These are phyloP conservation scores for Halocynthia roretzi DNA, from an alignment of 23 tunicate genomes.

Conservation along the genomic window DNA sequence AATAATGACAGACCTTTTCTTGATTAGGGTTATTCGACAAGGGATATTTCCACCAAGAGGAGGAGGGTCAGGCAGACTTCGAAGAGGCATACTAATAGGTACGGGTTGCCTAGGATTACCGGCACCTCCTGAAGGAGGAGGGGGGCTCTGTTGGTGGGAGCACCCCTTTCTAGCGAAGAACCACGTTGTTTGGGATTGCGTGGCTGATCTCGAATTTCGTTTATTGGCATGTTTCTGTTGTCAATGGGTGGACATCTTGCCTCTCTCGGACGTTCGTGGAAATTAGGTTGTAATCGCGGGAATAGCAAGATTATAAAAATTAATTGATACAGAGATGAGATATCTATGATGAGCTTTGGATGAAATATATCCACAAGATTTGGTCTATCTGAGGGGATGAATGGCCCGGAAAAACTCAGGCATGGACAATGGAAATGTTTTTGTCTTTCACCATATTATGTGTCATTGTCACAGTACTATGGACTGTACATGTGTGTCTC, in stretches of 20 bases:
- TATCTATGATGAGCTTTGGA: no score
- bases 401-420: no score
- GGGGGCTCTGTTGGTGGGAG: conserved; percentile 21
- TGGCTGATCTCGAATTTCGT: conserved; percentile 11
- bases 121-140: conserved; percentile 34
- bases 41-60: background rate
- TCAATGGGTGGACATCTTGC: conserved; percentile 40
- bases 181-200: conserved; percentile 33
- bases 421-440: no score
- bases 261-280: background rate
- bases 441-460: no score
- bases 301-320: no score
- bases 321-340: no score
- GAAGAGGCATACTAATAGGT: conserved; percentile 15
- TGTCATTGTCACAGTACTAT: no score
- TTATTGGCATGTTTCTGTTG: conserved; percentile 5
- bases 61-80: conserved; percentile 27
- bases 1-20: conserved; percentile 42
- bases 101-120: conserved; percentile 20
- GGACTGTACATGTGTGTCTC: no score
- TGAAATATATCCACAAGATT: no score
- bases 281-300: no score
- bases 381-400: no score
- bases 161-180: background rate
- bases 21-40: conserved; percentile 39